Base-by-base conservation (phyloP, 2,113 vertebrate species). In the Oryzias curvinotus region DNA sequence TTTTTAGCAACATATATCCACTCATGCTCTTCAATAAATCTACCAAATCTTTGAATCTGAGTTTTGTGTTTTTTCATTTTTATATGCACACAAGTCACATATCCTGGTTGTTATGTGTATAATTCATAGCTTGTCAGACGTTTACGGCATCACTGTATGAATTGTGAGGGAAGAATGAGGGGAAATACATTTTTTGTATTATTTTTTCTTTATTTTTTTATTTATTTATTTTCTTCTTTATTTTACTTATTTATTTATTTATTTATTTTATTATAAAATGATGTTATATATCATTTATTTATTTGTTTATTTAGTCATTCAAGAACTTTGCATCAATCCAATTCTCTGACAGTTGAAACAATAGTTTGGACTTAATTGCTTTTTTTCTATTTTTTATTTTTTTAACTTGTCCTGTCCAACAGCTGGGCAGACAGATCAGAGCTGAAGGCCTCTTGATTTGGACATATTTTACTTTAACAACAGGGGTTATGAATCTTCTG, bases 11-110 rank as follows among this genome's bases (percentile, higher is more conserved):
- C 52, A 84, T 77, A 58, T 70, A 88, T 83, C 81, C 62, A 84
- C 80, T 87, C 57, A 44, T 57, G 63, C 61, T 73, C 49, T 71
- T 86, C 64, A 88, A 91, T 90, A 82, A 79, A 87, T 86, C 26
- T 78, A 62, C 52, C 56, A 72, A 71, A 80, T 84, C 50, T 79
- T 73, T 76, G 70, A 83, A 65, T 73, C 55, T 41, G 30, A 64
- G 62, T 30, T 52, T 62, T 52, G 19, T 77, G 57, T 67, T 57
- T 48, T 52, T 17, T 46, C n/a, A 8, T 48, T 56, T 57, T 69
- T 59, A 48, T 53, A 83, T 85, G 14, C 75, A 62, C 48, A 47
- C 61, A 70, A 78, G 59, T 69, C 50, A 65, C 65, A 74, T 68
- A 68, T 59, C 52, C 50, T 23, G 68, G 62, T 64, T 69, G 57